phyloP scores from a whole-genome alignment of 1,140 invertebrate species.

The Paraescarpia echinospica region DNA sequence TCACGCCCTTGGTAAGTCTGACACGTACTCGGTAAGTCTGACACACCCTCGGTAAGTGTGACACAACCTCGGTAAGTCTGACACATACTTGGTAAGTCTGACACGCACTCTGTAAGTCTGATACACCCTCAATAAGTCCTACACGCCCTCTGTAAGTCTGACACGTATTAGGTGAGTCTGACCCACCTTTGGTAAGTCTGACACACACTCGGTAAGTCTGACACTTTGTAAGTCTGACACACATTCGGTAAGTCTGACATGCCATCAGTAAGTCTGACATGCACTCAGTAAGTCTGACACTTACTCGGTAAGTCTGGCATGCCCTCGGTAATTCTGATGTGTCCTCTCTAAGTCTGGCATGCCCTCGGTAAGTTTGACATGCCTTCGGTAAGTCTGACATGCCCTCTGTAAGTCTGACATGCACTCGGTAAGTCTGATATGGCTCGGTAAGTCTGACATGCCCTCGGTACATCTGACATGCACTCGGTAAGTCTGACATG shows the following conservation, averaged over 20 bases:
- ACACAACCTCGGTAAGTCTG: constrained; percentile 71
- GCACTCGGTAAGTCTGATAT: constrained; percentile 62
- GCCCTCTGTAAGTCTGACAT: too few species aligned
- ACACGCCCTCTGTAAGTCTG: too few species aligned
- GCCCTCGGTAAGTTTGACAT: constrained; percentile 67
- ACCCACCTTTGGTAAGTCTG: neutral
- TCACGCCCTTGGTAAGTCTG: constrained; percentile 71
- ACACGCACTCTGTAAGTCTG: constrained; percentile 62
- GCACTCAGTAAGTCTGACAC: constrained; percentile 62
- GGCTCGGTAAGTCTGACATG: constrained; percentile 63
- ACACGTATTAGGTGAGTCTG: constrained; percentile 63
- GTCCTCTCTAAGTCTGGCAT: neutral
- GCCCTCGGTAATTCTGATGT: constrained; percentile 56
- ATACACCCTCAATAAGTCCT: constrained; percentile 71
- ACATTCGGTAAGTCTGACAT: constrained; percentile 62
- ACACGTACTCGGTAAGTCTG: neutral
- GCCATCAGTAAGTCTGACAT: neutral
- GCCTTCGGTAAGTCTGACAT: constrained; percentile 66
- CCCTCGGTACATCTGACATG: too few species aligned
- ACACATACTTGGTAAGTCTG: neutral
- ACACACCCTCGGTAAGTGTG: constrained; percentile 62
- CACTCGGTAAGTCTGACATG: constrained; percentile 62
- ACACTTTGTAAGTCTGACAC: constrained; percentile 57
- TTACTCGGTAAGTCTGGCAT: neutral
- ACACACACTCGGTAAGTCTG: constrained; percentile 62